Conservation (phyloP, 2,797 vertebrate species). For the Rhinella marina region DNA sequence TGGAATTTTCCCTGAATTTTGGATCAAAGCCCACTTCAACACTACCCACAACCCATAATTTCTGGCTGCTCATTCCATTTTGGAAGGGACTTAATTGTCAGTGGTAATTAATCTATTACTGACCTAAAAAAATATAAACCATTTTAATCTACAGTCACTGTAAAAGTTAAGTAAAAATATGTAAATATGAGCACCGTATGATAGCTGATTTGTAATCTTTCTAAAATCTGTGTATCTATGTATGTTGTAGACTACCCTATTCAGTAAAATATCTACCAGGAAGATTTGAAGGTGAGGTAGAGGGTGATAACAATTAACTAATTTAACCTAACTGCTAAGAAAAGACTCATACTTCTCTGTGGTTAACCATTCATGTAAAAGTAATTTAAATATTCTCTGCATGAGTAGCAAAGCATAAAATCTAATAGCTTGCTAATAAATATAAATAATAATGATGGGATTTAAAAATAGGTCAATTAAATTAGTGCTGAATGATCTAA, state of each 20-base stretch:
- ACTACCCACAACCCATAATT: too few relatives aligned
- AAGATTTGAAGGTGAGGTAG: conserved; percentile 47
- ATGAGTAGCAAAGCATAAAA: conserved; percentile 62
- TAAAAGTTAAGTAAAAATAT: too few relatives aligned
- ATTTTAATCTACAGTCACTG: too few relatives aligned
- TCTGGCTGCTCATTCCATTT: too few relatives aligned
- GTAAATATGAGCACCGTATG: neutral
- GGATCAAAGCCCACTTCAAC: too few relatives aligned
- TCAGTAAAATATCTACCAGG: conserved; percentile 36
- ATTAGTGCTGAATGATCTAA: conserved; percentile 61
- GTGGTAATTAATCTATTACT: too few relatives aligned
- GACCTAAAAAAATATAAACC: too few relatives aligned
- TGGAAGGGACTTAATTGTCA: too few relatives aligned
- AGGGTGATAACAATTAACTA: conserved; percentile 58
- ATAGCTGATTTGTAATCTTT: neutral
- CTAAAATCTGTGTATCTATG: neutral
- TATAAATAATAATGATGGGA: conserved; percentile 63
- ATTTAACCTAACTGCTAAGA: conserved; percentile 53
- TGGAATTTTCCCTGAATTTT: too few relatives aligned
- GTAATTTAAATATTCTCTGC: conserved; percentile 62
- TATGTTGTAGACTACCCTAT: neutral
- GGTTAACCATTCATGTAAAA: conserved; percentile 63
- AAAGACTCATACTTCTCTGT: conserved; percentile 57
- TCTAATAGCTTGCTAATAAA: conserved; percentile 63
- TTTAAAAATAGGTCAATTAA: conserved; percentile 65